These are phyloP conservation scores for Nomada hirtipes DNA, from an alignment of 2,888 invertebrate genomes.

Conservation along the genomic window DNA sequence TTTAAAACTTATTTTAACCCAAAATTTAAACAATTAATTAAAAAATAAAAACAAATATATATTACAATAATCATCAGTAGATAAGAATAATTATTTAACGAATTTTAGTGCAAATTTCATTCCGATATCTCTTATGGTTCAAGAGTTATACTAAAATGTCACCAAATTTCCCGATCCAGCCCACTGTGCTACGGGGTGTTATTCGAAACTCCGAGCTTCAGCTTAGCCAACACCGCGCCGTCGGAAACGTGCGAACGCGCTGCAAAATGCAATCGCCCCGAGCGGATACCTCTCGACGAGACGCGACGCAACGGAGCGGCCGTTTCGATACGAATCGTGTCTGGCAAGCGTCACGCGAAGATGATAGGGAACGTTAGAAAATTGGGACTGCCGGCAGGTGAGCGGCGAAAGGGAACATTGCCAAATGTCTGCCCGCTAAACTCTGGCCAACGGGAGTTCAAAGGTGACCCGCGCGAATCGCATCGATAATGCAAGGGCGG, in stretches of 20 bases:
- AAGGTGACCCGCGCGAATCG: slow-evolving; percentile 1
- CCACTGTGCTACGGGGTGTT: too few species aligned
- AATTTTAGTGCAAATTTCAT: too few species aligned
- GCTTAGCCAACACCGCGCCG: slow-evolving; percentile 10
- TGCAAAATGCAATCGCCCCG: slow-evolving; percentile 63
- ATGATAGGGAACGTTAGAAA: slow-evolving; percentile 37
- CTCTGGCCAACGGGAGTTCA: slow-evolving; percentile 2
- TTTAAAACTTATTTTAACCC: too few species aligned
- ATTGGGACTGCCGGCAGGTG: slow-evolving; percentile 30
- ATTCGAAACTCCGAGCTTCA: slow-evolving; percentile 45
- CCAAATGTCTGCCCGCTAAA: slow-evolving; percentile 33
- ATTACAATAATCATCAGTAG: too few species aligned
- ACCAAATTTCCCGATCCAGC: too few species aligned
- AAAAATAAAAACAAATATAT: too few species aligned
- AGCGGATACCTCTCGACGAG: slow-evolving; percentile 3
- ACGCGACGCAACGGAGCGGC: neutral
- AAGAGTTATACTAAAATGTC: too few species aligned
- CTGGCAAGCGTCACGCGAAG: neutral
- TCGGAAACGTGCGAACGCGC: slow-evolving; percentile 38
- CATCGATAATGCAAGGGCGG: neutral
- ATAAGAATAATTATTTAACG: too few species aligned
- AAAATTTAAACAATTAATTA: too few species aligned
- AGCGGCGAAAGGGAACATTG: slow-evolving; percentile 15
- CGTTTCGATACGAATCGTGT: neutral
- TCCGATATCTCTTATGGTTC: too few species aligned